Percentiles rank a stretch among this genome's conserved stretches.
Evolutionary conservation across 2,797 vertebrate species (phyloP).

Genomic region (Danio aesculapii): DNA sequence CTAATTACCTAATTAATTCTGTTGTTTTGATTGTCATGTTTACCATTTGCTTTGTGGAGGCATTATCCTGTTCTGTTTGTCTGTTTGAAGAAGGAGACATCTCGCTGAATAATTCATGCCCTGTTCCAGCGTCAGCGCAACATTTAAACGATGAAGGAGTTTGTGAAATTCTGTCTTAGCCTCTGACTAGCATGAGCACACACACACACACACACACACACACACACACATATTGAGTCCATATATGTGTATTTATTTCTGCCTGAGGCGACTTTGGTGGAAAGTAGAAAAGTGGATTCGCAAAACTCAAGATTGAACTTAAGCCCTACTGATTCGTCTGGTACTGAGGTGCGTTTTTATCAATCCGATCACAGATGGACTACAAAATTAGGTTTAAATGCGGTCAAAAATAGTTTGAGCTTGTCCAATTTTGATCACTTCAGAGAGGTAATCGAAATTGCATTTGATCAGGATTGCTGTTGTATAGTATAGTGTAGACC

Average conservation of each 20-base stretch:
- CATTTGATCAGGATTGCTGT: too few species aligned
- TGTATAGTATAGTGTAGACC: too few species aligned
- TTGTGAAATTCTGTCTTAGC: slow-evolving; percentile 76
- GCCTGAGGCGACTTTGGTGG: slow-evolving; percentile 73
- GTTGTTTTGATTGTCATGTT: slow-evolving; percentile 88
- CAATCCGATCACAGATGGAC: too few species aligned
- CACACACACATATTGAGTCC: slow-evolving; percentile 30
- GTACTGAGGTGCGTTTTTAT: too few species aligned
- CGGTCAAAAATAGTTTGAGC: too few species aligned
- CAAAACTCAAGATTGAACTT: slow-evolving; percentile 71
- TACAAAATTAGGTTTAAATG: too few species aligned
- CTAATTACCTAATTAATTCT: slow-evolving; percentile 88
- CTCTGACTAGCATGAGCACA: slow-evolving; percentile 28
- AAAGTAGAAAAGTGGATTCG: slow-evolving; percentile 71
- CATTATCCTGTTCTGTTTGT: slow-evolving; percentile 86
- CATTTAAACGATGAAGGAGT: slow-evolving; percentile 83
- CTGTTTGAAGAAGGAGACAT: slow-evolving; percentile 85
- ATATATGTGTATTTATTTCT: slow-evolving; percentile 36
- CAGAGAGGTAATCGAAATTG: background rate
- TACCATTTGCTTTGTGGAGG: slow-evolving; percentile 84
- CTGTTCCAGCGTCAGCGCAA: slow-evolving; percentile 77
- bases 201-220: slow-evolving; percentile 7
- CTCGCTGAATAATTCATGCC: slow-evolving; percentile 84
- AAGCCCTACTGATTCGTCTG: background rate
- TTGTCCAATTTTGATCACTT: too few species aligned